Conservation (phyloP, 2,113 vertebrate species). For the Epinephelus lanceolatus region DNA sequence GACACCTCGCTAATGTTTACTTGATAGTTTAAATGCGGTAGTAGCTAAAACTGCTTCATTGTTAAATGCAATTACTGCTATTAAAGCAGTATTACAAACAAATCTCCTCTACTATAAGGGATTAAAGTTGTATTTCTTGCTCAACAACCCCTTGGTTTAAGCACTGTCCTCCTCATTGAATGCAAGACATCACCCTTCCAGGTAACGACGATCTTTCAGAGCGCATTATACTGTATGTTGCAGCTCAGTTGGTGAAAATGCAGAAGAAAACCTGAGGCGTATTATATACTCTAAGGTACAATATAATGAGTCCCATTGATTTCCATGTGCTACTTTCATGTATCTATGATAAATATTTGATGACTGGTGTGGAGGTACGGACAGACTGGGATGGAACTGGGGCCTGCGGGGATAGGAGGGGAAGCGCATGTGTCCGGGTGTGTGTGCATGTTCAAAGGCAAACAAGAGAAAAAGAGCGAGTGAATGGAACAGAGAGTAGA, state of each 20-base stretch:
- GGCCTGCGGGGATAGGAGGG: slow-evolving; percentile 58
- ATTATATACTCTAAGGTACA: slow-evolving; percentile 28
- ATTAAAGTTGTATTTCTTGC: background rate
- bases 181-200: background rate
- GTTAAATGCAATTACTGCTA: background rate
- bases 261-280: slow-evolving; percentile 33
- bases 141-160: background rate
- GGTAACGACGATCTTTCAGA: background rate
- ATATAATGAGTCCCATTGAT: slow-evolving; percentile 81
- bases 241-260: slow-evolving; percentile 4
- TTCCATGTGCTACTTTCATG: slow-evolving; percentile 79
- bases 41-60: background rate
- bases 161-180: background rate
- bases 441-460: slow-evolving; percentile 53
- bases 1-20: background rate
- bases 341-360: slow-evolving; percentile 84
- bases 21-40: background rate
- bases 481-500: slow-evolving; percentile 19
- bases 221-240: background rate
- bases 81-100: background rate
- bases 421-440: slow-evolving; percentile 16
- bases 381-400: slow-evolving; percentile 54
- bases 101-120: background rate
- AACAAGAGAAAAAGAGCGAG: slow-evolving; percentile 33
- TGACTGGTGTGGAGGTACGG: slow-evolving; percentile 64